Conservation (phyloP, 64 coral and sea anemone genomes). For the Montipora foliosa region DNA sequence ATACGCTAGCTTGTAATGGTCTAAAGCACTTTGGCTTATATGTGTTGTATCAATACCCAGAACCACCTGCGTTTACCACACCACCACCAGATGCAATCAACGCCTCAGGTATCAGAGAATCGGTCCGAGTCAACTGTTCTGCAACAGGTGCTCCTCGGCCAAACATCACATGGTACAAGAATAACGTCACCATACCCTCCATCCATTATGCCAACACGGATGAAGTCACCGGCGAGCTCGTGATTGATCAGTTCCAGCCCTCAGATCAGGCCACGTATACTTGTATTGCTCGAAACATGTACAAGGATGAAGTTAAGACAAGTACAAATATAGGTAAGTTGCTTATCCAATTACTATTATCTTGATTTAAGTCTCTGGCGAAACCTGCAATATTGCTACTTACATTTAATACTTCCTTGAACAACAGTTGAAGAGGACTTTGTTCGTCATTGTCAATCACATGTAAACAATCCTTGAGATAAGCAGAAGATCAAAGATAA, state of each 20-base stretch:
- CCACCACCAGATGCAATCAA: background rate
- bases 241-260: too few species aligned
- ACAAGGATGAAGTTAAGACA: background rate
- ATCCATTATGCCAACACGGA: background rate
- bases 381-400: too few species aligned
- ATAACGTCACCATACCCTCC: background rate
- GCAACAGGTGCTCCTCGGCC: slow-evolving; percentile 15
- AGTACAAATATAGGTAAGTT: background rate
- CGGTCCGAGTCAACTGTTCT: slow-evolving; percentile 13
- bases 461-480: too few species aligned
- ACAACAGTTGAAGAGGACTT: too few species aligned
- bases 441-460: too few species aligned
- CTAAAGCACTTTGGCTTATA: too few species aligned
- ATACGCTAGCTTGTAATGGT: too few species aligned
- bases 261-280: slow-evolving; percentile 1
- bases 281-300: slow-evolving; percentile 16
- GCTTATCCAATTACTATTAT: too few species aligned
- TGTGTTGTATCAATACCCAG: background rate
- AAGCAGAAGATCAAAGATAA: too few species aligned
- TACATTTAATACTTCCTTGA: too few species aligned
- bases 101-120: background rate
- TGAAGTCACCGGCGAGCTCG: background rate
- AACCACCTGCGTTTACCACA: background rate
- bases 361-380: too few species aligned
- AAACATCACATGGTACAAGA: slow-evolving; percentile 25